Base-by-base conservation (phyloP, 2,888 invertebrate genomes). In the Steinernema carpocapsae region DNA sequence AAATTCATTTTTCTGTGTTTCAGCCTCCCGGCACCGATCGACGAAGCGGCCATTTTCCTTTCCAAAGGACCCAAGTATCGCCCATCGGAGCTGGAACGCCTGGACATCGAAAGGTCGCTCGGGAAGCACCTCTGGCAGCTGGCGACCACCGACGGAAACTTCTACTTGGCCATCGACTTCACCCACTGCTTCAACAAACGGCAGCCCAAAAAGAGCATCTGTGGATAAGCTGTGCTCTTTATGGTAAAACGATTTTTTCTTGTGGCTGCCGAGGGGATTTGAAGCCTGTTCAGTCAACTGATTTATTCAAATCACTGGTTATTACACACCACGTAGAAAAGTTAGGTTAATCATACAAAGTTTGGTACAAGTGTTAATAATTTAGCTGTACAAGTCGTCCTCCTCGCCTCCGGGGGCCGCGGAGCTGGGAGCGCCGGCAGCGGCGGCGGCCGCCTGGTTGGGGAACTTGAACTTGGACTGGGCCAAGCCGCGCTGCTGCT, bases 401-500 rank as follows among this genome's bases (percentile, higher is more conserved):
- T 72, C 72, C 2, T 72, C 43, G 32, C 46, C 45, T 19, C 24
- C 56, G 17, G 56, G 14, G 51, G 51, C 12, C 7, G 26, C 72
- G 3, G 43, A n/a, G n/a, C n/a, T 72, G 19, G 75, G 19, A 12
- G 76, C 71, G 3, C 42, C 76, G 14, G 43, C 24, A 14, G 74
- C 7, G 14, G 70, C 17, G 12, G 12, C 6, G 56, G 1, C n/a
- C 56, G 42, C 45, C 46, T 76, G 74, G 0, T 52, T 73, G 12
- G 85, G 85, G 82, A 87, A 86, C 92, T 93, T 92, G 92, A 99
- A 99, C 90, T 95, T 97, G 12, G 56, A 22, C 84, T 95, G 96
- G 74, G 90, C 90, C 90, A 99, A 97, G 78, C 99, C 99, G 89
- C 99, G 92, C 87, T n/a, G n/a, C n/a, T n/a, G n/a, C n/a, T n/a